Conservation (phyloP, 2,797 vertebrate species). For the Gallinago solitaria region DNA sequence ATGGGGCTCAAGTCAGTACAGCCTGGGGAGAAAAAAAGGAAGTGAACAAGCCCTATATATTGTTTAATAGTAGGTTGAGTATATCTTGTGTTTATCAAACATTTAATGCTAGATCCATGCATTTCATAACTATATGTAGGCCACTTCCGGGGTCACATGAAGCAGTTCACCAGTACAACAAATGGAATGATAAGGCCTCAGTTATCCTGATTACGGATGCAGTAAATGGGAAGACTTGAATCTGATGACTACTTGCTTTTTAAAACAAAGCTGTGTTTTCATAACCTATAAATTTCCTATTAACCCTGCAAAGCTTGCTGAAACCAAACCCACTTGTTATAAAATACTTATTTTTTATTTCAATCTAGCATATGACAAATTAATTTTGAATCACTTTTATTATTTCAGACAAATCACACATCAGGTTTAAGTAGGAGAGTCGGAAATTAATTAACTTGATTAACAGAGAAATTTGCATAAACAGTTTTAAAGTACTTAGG, state of each 20-base stretch:
- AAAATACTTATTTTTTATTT: neutral
- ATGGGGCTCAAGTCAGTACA: neutral
- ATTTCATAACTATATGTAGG: neutral
- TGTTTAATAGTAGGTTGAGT: neutral
- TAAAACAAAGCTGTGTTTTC: neutral
- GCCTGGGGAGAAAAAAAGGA: neutral
- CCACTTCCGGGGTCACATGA: neutral
- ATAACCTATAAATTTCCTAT: neutral
- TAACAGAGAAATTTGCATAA: neutral
- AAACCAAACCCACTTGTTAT: neutral
- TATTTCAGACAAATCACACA: neutral
- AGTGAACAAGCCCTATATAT: neutral
- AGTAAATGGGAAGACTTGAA: neutral
- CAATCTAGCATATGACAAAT: neutral
- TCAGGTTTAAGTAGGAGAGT: neutral
- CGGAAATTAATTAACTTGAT: slow-evolving; percentile 38
- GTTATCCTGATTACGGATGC: neutral
- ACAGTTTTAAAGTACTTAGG: neutral
- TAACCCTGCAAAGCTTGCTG: neutral
- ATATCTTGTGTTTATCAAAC: neutral
- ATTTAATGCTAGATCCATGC: neutral
- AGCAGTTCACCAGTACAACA: neutral
- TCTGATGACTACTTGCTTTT: neutral
- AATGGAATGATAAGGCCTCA: neutral
- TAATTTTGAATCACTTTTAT: neutral